These are phyloP conservation scores for Dione juno DNA, from an alignment of 2,888 invertebrate species.

Conservation along the genomic window DNA sequence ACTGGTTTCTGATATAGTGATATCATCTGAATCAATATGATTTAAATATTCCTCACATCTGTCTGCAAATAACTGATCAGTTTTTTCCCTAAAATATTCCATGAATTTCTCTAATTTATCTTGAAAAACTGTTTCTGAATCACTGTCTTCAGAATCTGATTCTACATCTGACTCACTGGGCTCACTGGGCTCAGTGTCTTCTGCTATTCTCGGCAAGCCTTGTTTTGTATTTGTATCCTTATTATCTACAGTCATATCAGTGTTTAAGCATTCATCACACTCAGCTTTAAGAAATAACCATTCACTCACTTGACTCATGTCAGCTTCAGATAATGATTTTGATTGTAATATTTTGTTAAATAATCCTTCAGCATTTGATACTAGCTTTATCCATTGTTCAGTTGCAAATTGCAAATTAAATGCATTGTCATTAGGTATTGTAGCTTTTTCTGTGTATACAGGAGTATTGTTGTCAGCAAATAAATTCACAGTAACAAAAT, in stretches of 20 bases:
- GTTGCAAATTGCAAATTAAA: conserved; percentile 93
- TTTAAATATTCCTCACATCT: conserved; percentile 85
- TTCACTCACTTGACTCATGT: conserved; percentile 89
- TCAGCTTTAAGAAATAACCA: conserved; percentile 94
- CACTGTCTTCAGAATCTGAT: conserved; percentile 83
- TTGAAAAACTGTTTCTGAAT: conserved; percentile 86
- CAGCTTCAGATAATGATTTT: conserved; percentile 87
- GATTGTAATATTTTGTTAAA: conserved; percentile 89
- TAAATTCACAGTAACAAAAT: conserved; percentile 88
- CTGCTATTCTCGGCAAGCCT: conserved; percentile 77
- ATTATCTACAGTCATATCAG: conserved; percentile 77
- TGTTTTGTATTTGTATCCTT: conserved; percentile 73
- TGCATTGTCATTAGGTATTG: conserved; percentile 67
- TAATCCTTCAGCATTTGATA: conserved; percentile 92
- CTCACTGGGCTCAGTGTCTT: conserved; percentile 84
- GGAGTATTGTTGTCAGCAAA: conserved; percentile 86
- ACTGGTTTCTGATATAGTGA: conserved; percentile 79
- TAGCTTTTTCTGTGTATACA: conserved; percentile 71
- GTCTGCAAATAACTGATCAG: conserved; percentile 86
- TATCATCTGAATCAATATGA: conserved; percentile 78
- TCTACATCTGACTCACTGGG: conserved; percentile 85
- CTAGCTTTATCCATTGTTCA: conserved; percentile 91
- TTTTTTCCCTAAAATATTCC: conserved; percentile 87
- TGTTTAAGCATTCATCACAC: conserved; percentile 91
- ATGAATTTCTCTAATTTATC: conserved; percentile 89